Evolutionary conservation across 2,888 invertebrate species (phyloP), one percentile per base, ranked within the genome.

Genomic region (Rotaria sp.): DNA sequence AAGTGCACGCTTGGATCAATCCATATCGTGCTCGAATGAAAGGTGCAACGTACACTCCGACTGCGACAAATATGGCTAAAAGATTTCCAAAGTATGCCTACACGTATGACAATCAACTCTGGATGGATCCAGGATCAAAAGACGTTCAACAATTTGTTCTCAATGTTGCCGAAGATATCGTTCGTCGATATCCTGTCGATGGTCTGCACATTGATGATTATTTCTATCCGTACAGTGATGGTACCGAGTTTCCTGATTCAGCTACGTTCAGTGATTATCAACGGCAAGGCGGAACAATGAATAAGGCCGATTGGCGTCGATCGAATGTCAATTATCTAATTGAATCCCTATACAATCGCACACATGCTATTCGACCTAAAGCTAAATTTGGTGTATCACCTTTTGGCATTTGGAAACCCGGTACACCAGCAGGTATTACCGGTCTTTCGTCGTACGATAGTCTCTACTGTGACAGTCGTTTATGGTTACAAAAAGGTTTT

Each of bases 191-290:
- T 87, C 89, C 90, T 86, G 87, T 90, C 13, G 90, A 90, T 86
- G 90, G 89, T 11, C 86, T 90, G 10, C 90, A 90, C 85, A 89
- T 90, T 87, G 90, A 90, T 86, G 90, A 90, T 87, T 90, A 90
- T 87, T 90, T 90, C 87, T 90, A 90, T 87, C 90, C 90, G 0
- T 90, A 90, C 87, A 89, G 90, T 0, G 89, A 88, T n/a, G 87
- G 88, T 18, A 86, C 87, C 13, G 87, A 87, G 30, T 90, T 90
- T 87, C 90, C 90, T 0, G 90, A 90, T 85, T 85, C 88, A 18
- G 84, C 85, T 35, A 90, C 90, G 0, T 90, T 89, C 88, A 86
- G 87, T 30, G 87, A 85, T 2, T 90, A 90, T 87, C 87, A 87
- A 84, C 48, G 85, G 13, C 59, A 41, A 21, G 90, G 90, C 13